phyloP scores from a whole-genome alignment of 2,113 vertebrate genomes.

The Myrmecophaga tridactyla region DNA sequence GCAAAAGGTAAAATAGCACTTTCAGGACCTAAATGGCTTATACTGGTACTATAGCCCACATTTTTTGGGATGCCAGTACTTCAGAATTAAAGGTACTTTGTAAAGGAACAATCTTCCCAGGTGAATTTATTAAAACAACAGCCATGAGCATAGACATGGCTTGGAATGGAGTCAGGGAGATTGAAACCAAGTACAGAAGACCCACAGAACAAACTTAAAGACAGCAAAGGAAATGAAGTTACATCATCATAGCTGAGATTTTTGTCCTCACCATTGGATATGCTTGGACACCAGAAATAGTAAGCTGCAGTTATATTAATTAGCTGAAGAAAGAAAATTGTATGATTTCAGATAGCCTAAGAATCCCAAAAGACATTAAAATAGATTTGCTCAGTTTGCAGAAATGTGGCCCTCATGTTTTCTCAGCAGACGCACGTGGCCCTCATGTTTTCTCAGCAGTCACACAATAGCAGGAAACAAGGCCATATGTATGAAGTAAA shows the following conservation, averaged over 20 bases:
- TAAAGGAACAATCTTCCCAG: not conserved
- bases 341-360: not conserved
- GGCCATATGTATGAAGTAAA: not conserved
- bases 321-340: not conserved
- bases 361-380: not conserved
- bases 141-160: not conserved
- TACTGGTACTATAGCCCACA: not conserved
- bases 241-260: not conserved
- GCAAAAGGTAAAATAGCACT: not conserved
- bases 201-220: conserved; percentile 9
- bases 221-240: not conserved
- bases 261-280: not conserved
- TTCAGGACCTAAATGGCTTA: not conserved
- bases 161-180: not conserved
- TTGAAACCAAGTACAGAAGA: not conserved
- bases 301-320: not conserved
- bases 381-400: not conserved
- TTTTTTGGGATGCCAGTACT: not conserved
- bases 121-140: not conserved
- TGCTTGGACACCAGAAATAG: not conserved
- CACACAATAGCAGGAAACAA: not conserved
- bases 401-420: not conserved
- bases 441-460: not conserved
- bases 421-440: not conserved
- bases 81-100: not conserved